phyloP scores from a whole-genome alignment of 2,113 vertebrate species.

The Lepus europaeus region DNA sequence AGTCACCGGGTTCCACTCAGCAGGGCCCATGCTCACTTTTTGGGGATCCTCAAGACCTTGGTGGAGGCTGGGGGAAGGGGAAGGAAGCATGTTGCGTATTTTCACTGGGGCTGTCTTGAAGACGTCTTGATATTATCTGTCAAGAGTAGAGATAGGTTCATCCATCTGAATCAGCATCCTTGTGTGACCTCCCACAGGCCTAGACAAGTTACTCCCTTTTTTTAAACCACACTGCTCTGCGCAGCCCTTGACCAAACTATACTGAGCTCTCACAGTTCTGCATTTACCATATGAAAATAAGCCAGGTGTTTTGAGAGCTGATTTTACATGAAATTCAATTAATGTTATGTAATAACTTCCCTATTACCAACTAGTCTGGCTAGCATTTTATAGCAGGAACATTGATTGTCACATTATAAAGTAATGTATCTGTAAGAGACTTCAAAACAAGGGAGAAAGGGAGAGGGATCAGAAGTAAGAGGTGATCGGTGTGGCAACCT shows the following conservation, averaged over 20 bases:
- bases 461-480: constrained; percentile 56
- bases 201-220: neutral
- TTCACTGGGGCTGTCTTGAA: neutral
- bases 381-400: neutral
- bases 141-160: constrained; percentile 11
- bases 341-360: neutral
- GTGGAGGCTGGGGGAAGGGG: neutral
- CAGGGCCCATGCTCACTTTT: neutral
- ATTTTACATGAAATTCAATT: neutral
- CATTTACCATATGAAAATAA: neutral
- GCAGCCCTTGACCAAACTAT: neutral
- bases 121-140: neutral
- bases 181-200: neutral
- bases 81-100: neutral
- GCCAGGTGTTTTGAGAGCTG: neutral
- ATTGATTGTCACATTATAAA: neutral
- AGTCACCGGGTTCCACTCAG: neutral
- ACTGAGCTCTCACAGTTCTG: neutral
- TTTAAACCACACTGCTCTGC: too few species aligned
- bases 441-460: neutral
- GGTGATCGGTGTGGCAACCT: constrained; percentile 69
- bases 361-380: neutral
- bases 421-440: neutral
- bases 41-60: neutral
- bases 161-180: neutral